Evolutionary conservation across 2,888 invertebrate genomes (phyloP).

Genomic region (Mylabris sibirica): DNA sequence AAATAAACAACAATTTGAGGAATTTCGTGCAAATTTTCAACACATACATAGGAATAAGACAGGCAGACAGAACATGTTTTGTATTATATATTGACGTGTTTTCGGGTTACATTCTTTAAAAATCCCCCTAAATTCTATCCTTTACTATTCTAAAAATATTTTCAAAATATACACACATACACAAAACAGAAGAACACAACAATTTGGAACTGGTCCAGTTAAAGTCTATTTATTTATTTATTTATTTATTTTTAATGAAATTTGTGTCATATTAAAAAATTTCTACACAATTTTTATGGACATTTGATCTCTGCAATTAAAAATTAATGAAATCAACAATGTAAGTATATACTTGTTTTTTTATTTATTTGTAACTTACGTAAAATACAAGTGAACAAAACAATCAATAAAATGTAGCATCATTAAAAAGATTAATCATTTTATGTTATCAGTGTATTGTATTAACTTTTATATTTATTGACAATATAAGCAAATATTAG

Average conservation of each 20-base stretch:
- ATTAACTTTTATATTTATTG: not conserved
- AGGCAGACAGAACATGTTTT: not conserved
- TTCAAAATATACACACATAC: not conserved
- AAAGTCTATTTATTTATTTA: conserved; percentile 37
- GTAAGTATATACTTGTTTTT: too few species aligned
- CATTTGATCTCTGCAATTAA: not conserved
- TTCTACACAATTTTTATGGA: not conserved
- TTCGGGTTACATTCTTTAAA: not conserved
- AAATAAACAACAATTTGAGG: not conserved
- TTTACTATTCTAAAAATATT: not conserved
- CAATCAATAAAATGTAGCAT: not conserved
- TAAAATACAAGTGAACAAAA: not conserved
- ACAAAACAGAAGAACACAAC: conserved; percentile 35
- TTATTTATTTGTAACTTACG: too few species aligned
- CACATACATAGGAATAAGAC: not conserved
- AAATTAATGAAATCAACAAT: not conserved
- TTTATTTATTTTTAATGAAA: conserved; percentile 17
- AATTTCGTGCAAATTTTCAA: not conserved
- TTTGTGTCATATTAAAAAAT: not conserved
- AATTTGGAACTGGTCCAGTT: conserved; percentile 44
- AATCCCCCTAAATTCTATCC: not conserved
- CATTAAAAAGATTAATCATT: not conserved
- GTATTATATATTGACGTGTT: not conserved
- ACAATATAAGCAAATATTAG: not conserved
- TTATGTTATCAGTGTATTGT: conserved; percentile 5